Evolutionary conservation across 2,797 vertebrate genomes (phyloP), one percentile per base, ranked within the genome.

Genomic region (Brachyrhaphis roseni): DNA sequence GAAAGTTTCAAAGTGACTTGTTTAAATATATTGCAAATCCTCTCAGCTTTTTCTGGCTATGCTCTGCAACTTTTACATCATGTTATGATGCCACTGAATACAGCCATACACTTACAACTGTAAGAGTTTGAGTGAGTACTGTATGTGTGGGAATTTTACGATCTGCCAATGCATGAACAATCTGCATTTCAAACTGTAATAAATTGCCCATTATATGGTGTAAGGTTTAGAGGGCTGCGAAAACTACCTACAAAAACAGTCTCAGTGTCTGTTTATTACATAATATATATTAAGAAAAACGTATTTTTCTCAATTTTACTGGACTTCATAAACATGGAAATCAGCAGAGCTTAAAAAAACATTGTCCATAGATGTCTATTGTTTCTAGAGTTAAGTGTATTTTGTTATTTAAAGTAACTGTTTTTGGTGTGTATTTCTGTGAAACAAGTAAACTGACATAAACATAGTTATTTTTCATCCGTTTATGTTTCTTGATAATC

Each of bases 401-500:
- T 43, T 41, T 68, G 15, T 34, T 64, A 7, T 64, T 64, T 18
- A 20, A 43, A 70, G 4, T 43, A 8, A 26, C 36, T 41, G 36
- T 68, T 68, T 46, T 68, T 68, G 26, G 11, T 70, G 66, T 1
- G 26, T 41, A 39, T 68, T 41, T 13, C 36, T 34, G 34, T 20
- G 6, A 36, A 36, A 34, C 7, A 64, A 41, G 10, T 26, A 41
- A n/a, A n/a, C n/a, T 51, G 49, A 23, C 49, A 51, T 23, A 51
- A 51, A 20, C 18, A 51, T 8, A 23, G 20, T 23, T 51, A 8
- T 57, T 57, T 28, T 57, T 57, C 12, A 13, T 15, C n/a, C 1
- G 1, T 57, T n/a, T 12, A 57, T 57, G 47, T 77, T 68, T 55
- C 51, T 79, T n/a, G 43, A 72, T 71, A 68, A n/a, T 41, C 73